Evolutionary conservation across 2,797 vertebrate species (phyloP), one percentile per base, ranked within the genome.

Genomic region (Gadopsis bispinosus): DNA sequence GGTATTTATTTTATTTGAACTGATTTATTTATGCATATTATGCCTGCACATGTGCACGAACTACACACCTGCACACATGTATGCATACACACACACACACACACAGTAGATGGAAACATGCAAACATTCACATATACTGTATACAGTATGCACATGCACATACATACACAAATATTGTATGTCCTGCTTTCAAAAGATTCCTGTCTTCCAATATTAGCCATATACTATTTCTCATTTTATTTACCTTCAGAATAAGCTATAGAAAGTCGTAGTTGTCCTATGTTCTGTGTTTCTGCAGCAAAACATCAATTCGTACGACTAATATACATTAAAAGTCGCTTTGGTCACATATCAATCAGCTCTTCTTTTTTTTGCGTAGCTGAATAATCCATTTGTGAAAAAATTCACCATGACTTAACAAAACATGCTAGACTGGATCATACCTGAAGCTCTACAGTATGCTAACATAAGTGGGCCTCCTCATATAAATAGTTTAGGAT

Each of bases 341-440:
- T 45, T 63, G 41, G 10, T 62, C 60, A 45, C 41, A 31, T 65
- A n/a, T 9, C 11, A 5, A 20, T 43, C 7, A 7, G 59, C 6
- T 19, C 2, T 47, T 29, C 43, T 35, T n/a, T 45, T 61, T 31
- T 45, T 3, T 47, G 45, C 17, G 5, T 12, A n/a, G 48, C 48
- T 17, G 20, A 69, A 48, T 48, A 59, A 48, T 17, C 31, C 31
- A 50, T 50, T 50, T 31, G 4, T 51, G 69, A 59, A 58, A 71
- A 29, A 10, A 51, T 39, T 69, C 19, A 5, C n/a, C 2, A 6
- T 47, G 41, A 47, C 12, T 1, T 5, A 39, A 61, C 33, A 50
- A 29, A 61, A 51, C n/a, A 10, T 33, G 39, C 39, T 48, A 16
- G 16, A 26, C 7, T 50, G 9, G 33, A 48, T 50, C 33, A 9